phyloP scores from a whole-genome alignment of 2,888 invertebrate genomes.

The Gisinianus flammeolus region DNA sequence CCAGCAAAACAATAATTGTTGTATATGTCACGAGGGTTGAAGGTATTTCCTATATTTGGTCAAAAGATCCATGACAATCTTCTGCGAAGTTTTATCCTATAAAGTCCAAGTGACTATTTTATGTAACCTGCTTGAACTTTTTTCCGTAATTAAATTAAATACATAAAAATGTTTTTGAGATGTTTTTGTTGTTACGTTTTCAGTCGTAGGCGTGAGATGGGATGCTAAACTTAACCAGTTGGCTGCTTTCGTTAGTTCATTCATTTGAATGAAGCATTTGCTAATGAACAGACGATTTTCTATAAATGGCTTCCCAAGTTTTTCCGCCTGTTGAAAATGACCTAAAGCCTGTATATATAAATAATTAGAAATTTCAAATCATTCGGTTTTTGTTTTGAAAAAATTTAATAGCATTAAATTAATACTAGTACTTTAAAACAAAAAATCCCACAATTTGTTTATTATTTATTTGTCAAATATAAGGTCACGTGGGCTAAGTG shows the following conservation, averaged over 20 bases:
- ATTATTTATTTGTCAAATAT: too few species aligned
- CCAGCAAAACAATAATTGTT: too few species aligned
- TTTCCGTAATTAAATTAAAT: not conserved
- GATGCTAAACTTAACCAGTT: slow-evolving; percentile 63
- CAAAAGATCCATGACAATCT: not conserved
- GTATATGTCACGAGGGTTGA: too few species aligned
- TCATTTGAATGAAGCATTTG: slow-evolving; percentile 66
- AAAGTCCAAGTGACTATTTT: not conserved
- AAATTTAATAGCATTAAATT: too few species aligned
- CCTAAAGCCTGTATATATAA: slow-evolving; percentile 62
- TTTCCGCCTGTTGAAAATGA: slow-evolving; percentile 66
- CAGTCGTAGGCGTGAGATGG: slow-evolving; percentile 56
- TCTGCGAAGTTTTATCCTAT: slow-evolving; percentile 22
- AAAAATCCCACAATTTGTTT: too few species aligned
- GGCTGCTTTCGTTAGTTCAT: slow-evolving; percentile 64
- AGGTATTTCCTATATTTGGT: slow-evolving; percentile 17
- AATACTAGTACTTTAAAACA: too few species aligned
- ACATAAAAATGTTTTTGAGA: not conserved
- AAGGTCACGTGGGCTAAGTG: not conserved
- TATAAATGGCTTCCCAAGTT: slow-evolving; percentile 65
- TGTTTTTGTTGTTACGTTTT: slow-evolving; percentile 56
- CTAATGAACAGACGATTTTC: slow-evolving; percentile 67
- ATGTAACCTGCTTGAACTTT: not conserved
- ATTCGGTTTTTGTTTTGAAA: too few species aligned
- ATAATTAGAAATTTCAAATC: too few species aligned